Evolutionary conservation across 2,888 invertebrate species (phyloP), one percentile per base, ranked within the genome.

Genomic region (Gymnosoma rotundatum): DNA sequence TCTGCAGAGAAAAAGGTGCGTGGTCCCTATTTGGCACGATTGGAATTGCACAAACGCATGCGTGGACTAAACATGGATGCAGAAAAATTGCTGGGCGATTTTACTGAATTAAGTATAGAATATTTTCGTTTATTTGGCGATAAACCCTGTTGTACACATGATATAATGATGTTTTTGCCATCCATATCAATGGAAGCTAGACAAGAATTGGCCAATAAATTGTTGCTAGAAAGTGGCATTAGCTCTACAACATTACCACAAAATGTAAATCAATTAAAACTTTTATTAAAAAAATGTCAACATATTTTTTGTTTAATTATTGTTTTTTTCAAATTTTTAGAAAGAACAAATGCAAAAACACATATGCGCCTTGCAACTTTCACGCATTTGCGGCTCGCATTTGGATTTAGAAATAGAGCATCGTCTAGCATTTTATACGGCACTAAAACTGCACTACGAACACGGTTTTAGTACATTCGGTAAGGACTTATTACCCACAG

Each of bases 111-210:
- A 45, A 94, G 98, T 90, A 93, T 95, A 83, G 95, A 96, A 88
- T 98, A 98, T 93, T 96, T 97, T 87, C 92, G 93, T 12, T 85
- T 91, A 87, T 98, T 98, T 92, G 98, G 98, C 3, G 95, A 96
- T 88, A 97, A 97, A 89, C 95, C 96, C 0, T 97, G 97, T 91
- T 97, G 97, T 83, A 96, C 97, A 82, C 94, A 95, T 10, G 98
- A 99, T 91, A 93, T 98, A 67, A 94, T 95, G 83, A 93, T 95
- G 7, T 98, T 96, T 91, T 91, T 98, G 63, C 93, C 94, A 58
- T 93, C 96, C 87, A 93, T 97, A 86, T 88, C 89, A 21, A 88
- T 89, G 84, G 87, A 90, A 45, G 94, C 96, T 8, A 93, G 94
- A 52, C 93, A 94, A 12, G 94, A 95, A 60, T 92, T 95, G 73